A percentile compares a stretch with the other conserved stretches of the same genome.
phyloP scores from a whole-genome alignment of 2,797 vertebrate species.

The Sebastes nivosus region DNA sequence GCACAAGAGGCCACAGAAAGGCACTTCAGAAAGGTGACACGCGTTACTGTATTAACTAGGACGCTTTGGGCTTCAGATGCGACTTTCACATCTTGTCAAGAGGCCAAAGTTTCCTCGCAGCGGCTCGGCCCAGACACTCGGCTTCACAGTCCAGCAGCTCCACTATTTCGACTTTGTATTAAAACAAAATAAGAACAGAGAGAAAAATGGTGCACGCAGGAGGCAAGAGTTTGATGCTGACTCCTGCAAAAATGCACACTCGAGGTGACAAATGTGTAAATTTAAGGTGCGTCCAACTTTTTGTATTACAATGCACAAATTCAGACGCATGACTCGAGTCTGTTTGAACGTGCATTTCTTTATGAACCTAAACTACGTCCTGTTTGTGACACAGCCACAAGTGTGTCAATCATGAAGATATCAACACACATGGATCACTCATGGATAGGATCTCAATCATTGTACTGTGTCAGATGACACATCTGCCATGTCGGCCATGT shows the following conservation, averaged over 20 bases:
- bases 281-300: neutral
- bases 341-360: conserved; percentile 6
- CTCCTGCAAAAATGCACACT: conserved; percentile 18
- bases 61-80: conserved; percentile 6
- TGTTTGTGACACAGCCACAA: neutral
- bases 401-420: neutral
- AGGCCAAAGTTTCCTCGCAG: conserved; percentile 23
- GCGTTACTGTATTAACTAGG: conserved; percentile 2
- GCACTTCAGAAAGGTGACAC: conserved; percentile 30
- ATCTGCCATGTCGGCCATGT: conserved; percentile 7
- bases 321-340: neutral
- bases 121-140: conserved; percentile 25
- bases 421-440: neutral
- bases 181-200: conserved; percentile 1
- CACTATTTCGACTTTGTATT: conserved; percentile 3
- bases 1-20: conserved; percentile 11
- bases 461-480: neutral
- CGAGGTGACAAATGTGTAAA: conserved; percentile 22
- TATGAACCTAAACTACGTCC: neutral
- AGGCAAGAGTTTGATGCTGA: conserved; percentile 34
- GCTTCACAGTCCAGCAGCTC: conserved; percentile 48
- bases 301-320: neutral
- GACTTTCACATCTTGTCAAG: conserved; percentile 42
- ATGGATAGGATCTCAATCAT: neutral
- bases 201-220: neutral